phyloP scores from a whole-genome alignment of 1,140 invertebrate species.

The Pteromalus puparum region DNA sequence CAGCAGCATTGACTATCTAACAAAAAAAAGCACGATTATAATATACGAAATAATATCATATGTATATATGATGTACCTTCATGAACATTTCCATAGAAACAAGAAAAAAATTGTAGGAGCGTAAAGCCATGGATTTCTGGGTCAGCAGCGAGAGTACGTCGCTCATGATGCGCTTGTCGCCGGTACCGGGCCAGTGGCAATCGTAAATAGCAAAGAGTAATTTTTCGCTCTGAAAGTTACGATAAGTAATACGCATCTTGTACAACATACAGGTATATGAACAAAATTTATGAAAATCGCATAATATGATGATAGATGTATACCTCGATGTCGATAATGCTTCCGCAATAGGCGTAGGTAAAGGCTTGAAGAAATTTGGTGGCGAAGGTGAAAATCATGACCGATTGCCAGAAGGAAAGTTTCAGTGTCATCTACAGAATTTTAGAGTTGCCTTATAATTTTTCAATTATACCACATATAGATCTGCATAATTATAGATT shows the following conservation, averaged over 20 bases:
- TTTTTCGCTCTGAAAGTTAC: constrained; percentile 14
- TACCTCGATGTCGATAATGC: constrained; percentile 20
- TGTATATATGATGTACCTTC: not conserved
- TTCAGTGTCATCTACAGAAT: not conserved
- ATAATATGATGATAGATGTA: not conserved
- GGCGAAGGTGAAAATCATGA: constrained; percentile 17
- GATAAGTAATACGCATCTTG: not conserved
- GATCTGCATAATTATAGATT: too few relatives aligned
- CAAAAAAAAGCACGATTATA: not conserved
- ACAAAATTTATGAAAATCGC: not conserved
- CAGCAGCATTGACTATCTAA: constrained; percentile 12
- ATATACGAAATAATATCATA: not conserved
- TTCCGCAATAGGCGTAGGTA: constrained; percentile 25
- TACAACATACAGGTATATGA: not conserved
- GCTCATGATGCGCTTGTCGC: not conserved
- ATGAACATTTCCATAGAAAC: constrained; percentile 2
- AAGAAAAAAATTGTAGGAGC: not conserved
- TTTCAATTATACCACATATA: too few relatives aligned
- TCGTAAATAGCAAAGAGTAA: not conserved
- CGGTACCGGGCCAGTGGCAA: constrained; percentile 2
- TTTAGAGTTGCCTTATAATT: not conserved
- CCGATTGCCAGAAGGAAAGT: constrained; percentile 20
- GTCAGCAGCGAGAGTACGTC: constrained; percentile 8
- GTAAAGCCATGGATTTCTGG: constrained; percentile 7
- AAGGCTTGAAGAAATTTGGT: constrained; percentile 25